Percentiles rank a stretch among this genome's conserved stretches.
Evolutionary conservation across 2,888 invertebrate genomes (phyloP).

Genomic region (Calliopum simillimum): DNA sequence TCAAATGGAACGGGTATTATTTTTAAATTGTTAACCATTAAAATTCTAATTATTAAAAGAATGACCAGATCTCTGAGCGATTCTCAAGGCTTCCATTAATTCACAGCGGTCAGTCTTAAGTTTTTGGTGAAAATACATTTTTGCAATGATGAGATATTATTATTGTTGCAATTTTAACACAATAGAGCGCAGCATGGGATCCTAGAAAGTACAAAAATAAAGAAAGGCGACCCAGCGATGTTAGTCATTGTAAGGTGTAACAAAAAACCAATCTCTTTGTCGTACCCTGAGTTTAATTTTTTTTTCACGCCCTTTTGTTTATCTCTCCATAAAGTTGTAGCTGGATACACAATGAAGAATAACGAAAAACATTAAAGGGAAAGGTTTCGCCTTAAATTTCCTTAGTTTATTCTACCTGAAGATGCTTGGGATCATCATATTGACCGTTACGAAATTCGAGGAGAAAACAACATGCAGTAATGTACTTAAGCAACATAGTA

Average conservation of each 20-base stretch:
- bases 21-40: neutral
- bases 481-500: neutral
- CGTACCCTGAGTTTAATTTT: slow-evolving; percentile 12
- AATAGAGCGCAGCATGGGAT: slow-evolving; percentile 44
- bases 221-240: neutral
- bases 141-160: slow-evolving; percentile 49
- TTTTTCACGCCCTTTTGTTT: slow-evolving; percentile 30
- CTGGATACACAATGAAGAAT: neutral
- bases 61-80: slow-evolving; percentile 46
- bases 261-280: slow-evolving; percentile 22
- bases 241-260: slow-evolving; percentile 24
- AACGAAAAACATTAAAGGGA: neutral
- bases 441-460: neutral
- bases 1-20: neutral
- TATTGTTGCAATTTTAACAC: slow-evolving; percentile 48
- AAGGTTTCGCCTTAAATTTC: neutral
- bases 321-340: slow-evolving; percentile 1
- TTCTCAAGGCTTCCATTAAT: slow-evolving; percentile 58
- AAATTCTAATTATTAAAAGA: neutral
- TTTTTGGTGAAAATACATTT: slow-evolving; percentile 13
- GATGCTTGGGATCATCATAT: neutral
- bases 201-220: neutral
- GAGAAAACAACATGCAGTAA: too few species aligned
- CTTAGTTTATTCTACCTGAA: slow-evolving; percentile 12
- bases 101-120: slow-evolving; percentile 51